These are phyloP conservation scores for Brachionus manjavacas DNA, from an alignment of 1,140 invertebrate species.

Conservation along the genomic window DNA sequence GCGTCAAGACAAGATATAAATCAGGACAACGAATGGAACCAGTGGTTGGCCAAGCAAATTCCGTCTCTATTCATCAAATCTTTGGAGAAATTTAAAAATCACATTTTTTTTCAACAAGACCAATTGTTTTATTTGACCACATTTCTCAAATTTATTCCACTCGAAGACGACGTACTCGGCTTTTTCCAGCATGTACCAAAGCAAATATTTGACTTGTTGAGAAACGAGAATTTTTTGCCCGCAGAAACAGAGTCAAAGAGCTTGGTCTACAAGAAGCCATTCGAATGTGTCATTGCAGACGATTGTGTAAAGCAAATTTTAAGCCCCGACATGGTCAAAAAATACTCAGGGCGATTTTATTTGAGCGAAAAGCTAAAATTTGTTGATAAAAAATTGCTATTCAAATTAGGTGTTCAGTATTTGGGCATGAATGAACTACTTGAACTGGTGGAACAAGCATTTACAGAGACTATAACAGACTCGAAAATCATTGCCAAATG, in stretches of 20 bases:
- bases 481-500: not conserved
- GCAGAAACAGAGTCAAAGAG: not conserved
- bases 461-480: not conserved
- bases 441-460: not conserved
- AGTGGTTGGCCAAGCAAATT: constrained; percentile 37
- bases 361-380: not conserved
- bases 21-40: constrained; percentile 33
- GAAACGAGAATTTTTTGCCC: not conserved
- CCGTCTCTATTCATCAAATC: constrained; percentile 3
- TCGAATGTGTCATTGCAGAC: not conserved
- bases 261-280: not conserved
- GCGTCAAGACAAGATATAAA: constrained; percentile 36
- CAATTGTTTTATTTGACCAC: not conserved
- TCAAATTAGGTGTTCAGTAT: not conserved
- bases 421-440: not conserved
- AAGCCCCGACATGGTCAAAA: not conserved
- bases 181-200: constrained; percentile 13
- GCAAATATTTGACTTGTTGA: constrained; percentile 4
- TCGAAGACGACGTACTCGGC: not conserved
- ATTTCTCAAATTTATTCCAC: constrained; percentile 30
- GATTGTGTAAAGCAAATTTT: not conserved
- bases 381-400: not conserved
- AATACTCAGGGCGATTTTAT: not conserved
- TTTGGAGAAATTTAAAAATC: not conserved
- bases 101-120: not conserved